A percentile compares a stretch with the other conserved stretches of the same genome.
Evolutionary conservation across 2,888 invertebrate genomes (phyloP).

Genomic region (Agrotis ipsilon): DNA sequence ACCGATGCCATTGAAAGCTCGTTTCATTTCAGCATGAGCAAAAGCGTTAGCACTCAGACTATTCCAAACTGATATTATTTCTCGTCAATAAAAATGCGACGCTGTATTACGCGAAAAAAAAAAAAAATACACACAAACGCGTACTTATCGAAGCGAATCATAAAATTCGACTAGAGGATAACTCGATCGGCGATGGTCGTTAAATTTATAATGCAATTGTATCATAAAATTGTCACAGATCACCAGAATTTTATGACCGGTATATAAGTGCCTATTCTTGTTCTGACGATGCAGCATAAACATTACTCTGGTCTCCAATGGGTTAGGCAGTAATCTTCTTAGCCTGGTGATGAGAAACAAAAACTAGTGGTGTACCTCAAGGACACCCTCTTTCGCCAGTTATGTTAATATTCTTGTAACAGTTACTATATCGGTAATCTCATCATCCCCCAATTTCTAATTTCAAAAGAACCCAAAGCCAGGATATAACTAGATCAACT

Average conservation of each 20-base stretch:
- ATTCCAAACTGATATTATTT: conserved; percentile 5
- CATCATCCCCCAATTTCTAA: too few species aligned
- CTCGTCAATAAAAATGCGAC: conserved; percentile 22
- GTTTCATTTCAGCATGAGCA: not conserved
- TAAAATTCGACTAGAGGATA: conserved; percentile 41
- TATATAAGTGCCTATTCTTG: conserved; percentile 13
- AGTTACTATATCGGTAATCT: too few species aligned
- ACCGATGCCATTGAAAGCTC: conserved; percentile 2
- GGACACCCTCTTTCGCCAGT: not conserved
- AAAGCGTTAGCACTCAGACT: not conserved
- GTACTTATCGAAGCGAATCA: conserved; percentile 38
- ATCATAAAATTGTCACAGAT: conserved; percentile 44
- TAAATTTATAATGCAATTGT: conserved; percentile 51
- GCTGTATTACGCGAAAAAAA: conserved; percentile 26
- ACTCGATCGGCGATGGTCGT: conserved; percentile 45
- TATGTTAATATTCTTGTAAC: not conserved
- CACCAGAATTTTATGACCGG: conserved; percentile 18
- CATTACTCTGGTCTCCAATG: not conserved
- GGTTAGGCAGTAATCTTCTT: not conserved
- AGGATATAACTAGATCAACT: too few species aligned
- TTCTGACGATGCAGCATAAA: not conserved
- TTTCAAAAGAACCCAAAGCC: too few species aligned
- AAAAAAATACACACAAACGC: conserved; percentile 43
- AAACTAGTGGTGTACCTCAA: not conserved
- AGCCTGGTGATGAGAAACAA: too few species aligned